Evolutionary conservation across 2,113 vertebrate species (phyloP).

Genomic region (Rhadina sibilatrix): DNA sequence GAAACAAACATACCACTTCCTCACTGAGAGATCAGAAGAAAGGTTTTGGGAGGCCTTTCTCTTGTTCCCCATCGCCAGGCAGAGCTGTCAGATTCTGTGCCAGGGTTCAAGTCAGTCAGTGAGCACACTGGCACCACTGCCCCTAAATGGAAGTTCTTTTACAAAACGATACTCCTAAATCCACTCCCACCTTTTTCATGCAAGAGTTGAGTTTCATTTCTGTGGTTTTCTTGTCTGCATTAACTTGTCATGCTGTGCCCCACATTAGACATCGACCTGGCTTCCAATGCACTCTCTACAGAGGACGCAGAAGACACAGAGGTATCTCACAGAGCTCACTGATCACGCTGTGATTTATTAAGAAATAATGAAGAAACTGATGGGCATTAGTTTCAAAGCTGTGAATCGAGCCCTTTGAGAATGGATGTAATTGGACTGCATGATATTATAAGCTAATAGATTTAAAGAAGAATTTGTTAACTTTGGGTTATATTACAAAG

Average conservation of each 20-base stretch:
- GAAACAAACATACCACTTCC: background rate
- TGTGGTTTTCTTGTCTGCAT: background rate
- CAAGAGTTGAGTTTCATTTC: background rate
- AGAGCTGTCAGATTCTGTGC: background rate
- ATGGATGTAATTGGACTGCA: background rate
- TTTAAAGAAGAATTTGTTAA: background rate
- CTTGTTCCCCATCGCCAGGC: fast-evolving
- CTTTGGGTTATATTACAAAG: background rate
- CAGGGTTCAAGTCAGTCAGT: background rate
- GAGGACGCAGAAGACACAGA: background rate
- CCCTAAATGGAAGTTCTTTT: background rate
- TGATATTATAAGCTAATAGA: background rate
- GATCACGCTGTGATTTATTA: background rate
- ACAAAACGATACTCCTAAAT: background rate
- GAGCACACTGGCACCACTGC: background rate
- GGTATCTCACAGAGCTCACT: background rate
- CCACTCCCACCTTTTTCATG: background rate
- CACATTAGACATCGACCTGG: background rate
- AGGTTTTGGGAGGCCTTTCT: background rate
- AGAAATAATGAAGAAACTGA: background rate
- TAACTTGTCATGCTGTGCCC: background rate
- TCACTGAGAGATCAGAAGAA: background rate
- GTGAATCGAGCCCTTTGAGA: background rate
- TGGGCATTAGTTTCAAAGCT: background rate
- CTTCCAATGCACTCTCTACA: background rate